Base-by-base conservation (phyloP, 2,888 invertebrate species). In the Drosophila suboccidentalis region DNA sequence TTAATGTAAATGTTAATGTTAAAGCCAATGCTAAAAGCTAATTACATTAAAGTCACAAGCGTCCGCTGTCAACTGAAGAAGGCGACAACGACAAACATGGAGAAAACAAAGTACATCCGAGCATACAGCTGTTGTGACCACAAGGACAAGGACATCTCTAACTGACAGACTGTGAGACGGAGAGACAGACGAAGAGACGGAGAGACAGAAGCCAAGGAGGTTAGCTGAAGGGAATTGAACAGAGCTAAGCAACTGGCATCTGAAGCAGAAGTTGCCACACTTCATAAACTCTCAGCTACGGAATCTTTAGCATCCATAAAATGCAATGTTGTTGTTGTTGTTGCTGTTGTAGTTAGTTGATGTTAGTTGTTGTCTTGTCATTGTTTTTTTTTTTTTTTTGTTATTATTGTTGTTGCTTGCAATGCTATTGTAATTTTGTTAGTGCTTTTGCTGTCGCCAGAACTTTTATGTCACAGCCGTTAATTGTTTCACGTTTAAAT, bases 401-500 rank as follows among this genome's bases (percentile, higher is more conserved):
- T 46, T 68, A 22, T 46, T 47, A n/a, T 15, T 57, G 65, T 64
- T 60, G 19, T 15, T 75, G 43, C 44, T 34, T 79, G 71, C 73
- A 73, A 32, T 85, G 68, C 43, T 61, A 66, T 70, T 70, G 79
- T 46, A 66, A 62, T 60, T 55, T 47, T 36, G 55, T 15, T 36
- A 44, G 26, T 17, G 44, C 54, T 36, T 41, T 15, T 46, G 60
- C 34, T 54, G 47, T 64, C 58, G 55, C 69, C 73, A 49, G 59
- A 70, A 61, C 74, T 73, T 76, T 73, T 65, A 73, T 80, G 76
- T 71, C 62, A 55, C 57, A 70, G 69, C 67, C 75, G 80, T 88
- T 88, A 82, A 88, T 86, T 86, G 86, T 78, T 83, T 68, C 78
- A 83, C 86, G 88, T 83, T 81, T 73, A 71, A 82, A 79, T 72